These are phyloP conservation scores for Calephelis perditalis DNA, from an alignment of 2,888 invertebrate species.

Conservation along the genomic window DNA sequence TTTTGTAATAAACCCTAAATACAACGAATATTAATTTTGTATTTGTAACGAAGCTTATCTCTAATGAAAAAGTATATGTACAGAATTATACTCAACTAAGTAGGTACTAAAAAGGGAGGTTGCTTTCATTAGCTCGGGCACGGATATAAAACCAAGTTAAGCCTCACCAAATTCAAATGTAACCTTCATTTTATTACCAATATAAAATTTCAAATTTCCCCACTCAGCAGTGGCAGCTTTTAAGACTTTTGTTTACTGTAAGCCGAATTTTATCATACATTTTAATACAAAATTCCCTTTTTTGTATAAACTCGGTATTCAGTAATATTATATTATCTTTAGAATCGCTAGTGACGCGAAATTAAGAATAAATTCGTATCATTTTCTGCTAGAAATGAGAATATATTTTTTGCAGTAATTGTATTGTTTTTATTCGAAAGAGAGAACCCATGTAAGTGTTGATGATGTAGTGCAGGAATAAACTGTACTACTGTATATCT, in stretches of 20 bases:
- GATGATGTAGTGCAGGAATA: too few species aligned
- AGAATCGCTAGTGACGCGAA: neutral
- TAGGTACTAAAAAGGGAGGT: conserved; percentile 63
- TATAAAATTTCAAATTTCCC: conserved; percentile 69
- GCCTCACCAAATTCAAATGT: conserved; percentile 52
- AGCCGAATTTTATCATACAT: conserved; percentile 8
- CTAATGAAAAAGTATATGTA: conserved; percentile 12
- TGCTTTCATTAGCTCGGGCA: conserved; percentile 57
- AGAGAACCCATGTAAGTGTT: too few species aligned
- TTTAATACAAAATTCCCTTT: conserved; percentile 2
- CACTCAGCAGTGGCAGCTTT: conserved; percentile 44
- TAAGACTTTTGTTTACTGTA: conserved; percentile 34
- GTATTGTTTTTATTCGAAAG: too few species aligned
- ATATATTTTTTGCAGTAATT: too few species aligned
- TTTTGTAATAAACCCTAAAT: conserved; percentile 1
- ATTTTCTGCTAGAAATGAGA: too few species aligned
- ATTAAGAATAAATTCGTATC: neutral
- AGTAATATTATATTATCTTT: conserved; percentile 4
- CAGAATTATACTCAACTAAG: conserved; percentile 38
- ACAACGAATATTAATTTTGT: conserved; percentile 12
- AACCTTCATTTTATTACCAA: conserved; percentile 59
- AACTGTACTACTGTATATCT: too few species aligned
- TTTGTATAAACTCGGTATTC: conserved; percentile 6
- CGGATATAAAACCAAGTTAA: conserved; percentile 57
- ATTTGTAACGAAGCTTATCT: conserved; percentile 11